These are phyloP conservation scores for Tenualosa ilisha DNA, from an alignment of 2,797 vertebrate genomes.

Conservation along the genomic window DNA sequence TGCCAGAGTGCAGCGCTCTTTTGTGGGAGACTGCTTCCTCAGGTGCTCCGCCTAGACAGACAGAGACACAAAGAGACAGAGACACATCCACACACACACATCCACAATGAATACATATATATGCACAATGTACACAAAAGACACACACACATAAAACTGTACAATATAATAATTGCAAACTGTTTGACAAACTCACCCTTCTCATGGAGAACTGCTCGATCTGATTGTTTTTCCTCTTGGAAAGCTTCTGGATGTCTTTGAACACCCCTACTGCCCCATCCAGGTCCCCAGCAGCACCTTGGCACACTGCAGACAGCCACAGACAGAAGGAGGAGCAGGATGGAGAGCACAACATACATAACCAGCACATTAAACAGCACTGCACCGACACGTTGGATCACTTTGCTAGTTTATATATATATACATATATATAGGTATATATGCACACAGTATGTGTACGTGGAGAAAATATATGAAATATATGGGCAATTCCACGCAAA, in stretches of 20 bases:
- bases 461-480: no score
- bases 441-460: no score
- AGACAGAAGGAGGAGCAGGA: not conserved
- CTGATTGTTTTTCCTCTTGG: slow-evolving; percentile 95
- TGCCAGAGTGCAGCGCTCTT: slow-evolving; percentile 86
- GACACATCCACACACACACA: slow-evolving; percentile 5
- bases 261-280: slow-evolving; percentile 82
- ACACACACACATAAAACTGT: not conserved
- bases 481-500: no score
- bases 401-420: no score
- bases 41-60: slow-evolving; percentile 84
- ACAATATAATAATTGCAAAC: not conserved
- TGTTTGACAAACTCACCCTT: slow-evolving; percentile 63
- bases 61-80: not conserved
- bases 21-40: slow-evolving; percentile 79
- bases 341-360: not conserved
- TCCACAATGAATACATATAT: not conserved
- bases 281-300: slow-evolving; percentile 89
- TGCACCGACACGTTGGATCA: no score
- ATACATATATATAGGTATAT: no score
- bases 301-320: slow-evolving; percentile 78
- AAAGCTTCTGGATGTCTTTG: slow-evolving; percentile 89
- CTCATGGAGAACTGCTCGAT: slow-evolving; percentile 94
- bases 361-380: not conserved
- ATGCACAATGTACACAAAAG: not conserved